Percentiles rank a stretch among this genome's conserved stretches.
Evolutionary conservation across 2,113 vertebrate genomes (phyloP).

Genomic region (Corythaixoides concolor): DNA sequence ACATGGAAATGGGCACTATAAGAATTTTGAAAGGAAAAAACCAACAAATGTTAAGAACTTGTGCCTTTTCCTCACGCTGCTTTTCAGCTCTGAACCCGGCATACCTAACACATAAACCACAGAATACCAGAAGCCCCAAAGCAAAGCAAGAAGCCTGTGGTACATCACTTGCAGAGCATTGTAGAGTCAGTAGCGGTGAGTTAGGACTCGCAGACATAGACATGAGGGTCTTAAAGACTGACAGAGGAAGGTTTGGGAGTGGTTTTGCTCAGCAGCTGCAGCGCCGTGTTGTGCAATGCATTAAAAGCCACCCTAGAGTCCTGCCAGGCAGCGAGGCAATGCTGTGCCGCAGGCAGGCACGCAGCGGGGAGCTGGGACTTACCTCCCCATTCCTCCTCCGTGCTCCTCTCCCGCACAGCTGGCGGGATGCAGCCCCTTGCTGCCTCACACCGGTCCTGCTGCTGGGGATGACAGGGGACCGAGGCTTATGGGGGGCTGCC

Average conservation of each 20-base stretch:
- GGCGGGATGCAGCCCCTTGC: fast-evolving
- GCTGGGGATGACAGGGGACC: fast-evolving
- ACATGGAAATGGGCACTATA: neutral
- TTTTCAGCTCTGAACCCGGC: neutral
- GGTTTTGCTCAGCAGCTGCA: neutral
- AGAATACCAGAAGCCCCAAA: neutral
- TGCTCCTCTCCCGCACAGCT: fast-evolving
- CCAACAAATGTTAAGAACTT: neutral
- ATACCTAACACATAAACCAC: neutral
- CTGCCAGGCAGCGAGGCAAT: fast-evolving
- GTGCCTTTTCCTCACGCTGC: neutral
- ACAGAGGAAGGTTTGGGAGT: neutral
- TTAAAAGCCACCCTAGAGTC: too few species aligned
- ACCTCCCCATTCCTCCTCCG: neutral
- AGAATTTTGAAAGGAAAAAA: neutral
- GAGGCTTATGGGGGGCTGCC: neutral
- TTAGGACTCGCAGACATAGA: fast-evolving
- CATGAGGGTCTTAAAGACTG: neutral
- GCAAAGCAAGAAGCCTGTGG: neutral
- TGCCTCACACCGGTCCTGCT: neutral
- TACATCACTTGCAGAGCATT: neutral
- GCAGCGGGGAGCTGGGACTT: neutral
- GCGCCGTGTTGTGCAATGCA: fast-evolving
- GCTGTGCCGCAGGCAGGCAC: neutral
- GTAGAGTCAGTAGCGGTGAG: neutral